Base-by-base conservation (phyloP, 2,797 vertebrate genomes). In the Garrulus glandarius region DNA sequence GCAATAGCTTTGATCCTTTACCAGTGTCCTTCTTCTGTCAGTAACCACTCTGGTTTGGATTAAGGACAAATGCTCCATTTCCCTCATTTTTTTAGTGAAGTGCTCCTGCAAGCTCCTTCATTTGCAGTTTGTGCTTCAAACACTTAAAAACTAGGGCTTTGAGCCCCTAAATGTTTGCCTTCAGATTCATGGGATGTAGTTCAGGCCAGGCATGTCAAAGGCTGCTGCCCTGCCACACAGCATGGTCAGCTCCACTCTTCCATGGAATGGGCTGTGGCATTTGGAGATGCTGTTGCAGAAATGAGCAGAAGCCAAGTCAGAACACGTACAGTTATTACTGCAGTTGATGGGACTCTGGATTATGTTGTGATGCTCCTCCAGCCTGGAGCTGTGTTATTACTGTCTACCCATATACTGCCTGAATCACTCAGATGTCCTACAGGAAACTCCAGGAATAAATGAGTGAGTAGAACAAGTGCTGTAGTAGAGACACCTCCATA, bases 11-110 rank as follows among this genome's bases (percentile, higher is more conserved):
- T 90, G 90, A 94, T 86, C 63, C 39, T 86, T 26, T 84, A 55
- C 30, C 78, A 69, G 39, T 46, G 65, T 90, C 83, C 80, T 93
- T 13, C 60, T 80, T 76, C 71, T 94, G 86, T 90, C 80, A 86
- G 87, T 44, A 90, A 81, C 53, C n/a, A 43, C 37, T 88, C 77
- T 86, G 65, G 69, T 90, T 94, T 90, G 50, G 52, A 92, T 92
- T 94, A 91, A 91, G 65, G 65, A 94, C 41, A 86, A 96, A 90
- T 49, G 49, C 39, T 86, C 60, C 6, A 60, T 68, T 94, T 90
- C 56, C 71, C 61, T 80, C 11, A 2, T 44, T 71, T 76, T 78
- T 64, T 76, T 41, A 81, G 43, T 18, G 72, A 92, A 71, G n/a
- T 3, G 1, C 53, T 57, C 50, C 46, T 80, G 46, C 57, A 50